phyloP scores from a whole-genome alignment of 1,140 invertebrate species.

The Teleogryllus occipitalis region DNA sequence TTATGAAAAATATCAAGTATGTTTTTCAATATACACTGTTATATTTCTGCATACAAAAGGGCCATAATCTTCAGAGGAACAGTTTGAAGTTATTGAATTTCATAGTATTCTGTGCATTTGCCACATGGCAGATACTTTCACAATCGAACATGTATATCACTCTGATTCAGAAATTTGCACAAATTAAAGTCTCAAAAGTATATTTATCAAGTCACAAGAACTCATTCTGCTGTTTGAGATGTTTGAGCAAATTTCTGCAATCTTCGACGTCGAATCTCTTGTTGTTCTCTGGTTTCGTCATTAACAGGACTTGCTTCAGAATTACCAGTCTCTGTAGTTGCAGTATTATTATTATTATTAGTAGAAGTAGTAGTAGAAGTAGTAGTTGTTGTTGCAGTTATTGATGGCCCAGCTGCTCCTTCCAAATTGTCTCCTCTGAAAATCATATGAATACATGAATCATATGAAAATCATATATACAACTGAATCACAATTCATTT shows the following conservation, averaged over 20 bases:
- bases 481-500: too few relatives aligned
- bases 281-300: conserved; percentile 36
- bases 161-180: background rate
- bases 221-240: conserved; percentile 12
- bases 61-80: background rate
- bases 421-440: conserved; percentile 9
- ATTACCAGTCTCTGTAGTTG: background rate
- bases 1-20: background rate
- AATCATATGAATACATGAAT: too few relatives aligned
- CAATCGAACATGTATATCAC: background rate
- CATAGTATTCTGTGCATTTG: background rate
- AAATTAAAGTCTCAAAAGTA: background rate
- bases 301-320: background rate
- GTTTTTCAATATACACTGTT: background rate
- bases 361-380: too few relatives aligned
- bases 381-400: background rate
- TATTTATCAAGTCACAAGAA: background rate
- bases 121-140: background rate
- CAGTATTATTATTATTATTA: too few relatives aligned
- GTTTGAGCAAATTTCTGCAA: conserved; percentile 52
- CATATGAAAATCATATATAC: background rate
- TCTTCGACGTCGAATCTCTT: conserved; percentile 52
- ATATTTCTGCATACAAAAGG: background rate
- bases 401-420: conserved; percentile 7
- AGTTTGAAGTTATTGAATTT: background rate